Conservation (phyloP, 2,113 vertebrate species). For the Vidua macroura region DNA sequence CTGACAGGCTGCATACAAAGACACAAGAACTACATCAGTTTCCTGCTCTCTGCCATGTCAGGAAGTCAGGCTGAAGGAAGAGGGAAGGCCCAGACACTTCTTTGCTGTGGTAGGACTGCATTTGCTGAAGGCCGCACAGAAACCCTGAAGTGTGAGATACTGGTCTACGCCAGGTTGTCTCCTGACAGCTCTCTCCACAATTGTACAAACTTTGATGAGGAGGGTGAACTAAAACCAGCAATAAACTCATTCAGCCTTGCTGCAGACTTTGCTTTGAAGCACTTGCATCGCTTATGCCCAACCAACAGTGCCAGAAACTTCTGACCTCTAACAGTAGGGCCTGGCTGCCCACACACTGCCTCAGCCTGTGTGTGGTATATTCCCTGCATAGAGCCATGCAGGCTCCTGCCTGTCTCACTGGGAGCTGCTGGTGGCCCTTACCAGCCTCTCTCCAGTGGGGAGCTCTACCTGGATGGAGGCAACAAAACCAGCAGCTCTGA, state of each 20-base stretch:
- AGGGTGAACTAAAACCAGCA: background rate
- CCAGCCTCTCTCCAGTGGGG: background rate
- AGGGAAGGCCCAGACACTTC: background rate
- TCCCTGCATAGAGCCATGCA: background rate
- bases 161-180: background rate
- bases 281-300: background rate
- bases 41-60: background rate
- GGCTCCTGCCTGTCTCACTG: background rate
- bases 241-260: background rate
- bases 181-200: background rate
- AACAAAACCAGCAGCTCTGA: background rate
- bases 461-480: background rate
- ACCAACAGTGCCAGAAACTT: background rate
- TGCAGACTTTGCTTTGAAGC: background rate
- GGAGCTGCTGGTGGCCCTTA: background rate
- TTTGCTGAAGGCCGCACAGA: background rate
- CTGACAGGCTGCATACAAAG: background rate
- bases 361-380: background rate
- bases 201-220: background rate
- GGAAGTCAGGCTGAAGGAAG: background rate
- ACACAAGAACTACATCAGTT: background rate
- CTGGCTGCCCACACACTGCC: accelerated
- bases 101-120: background rate
- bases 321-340: background rate
- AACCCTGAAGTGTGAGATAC: background rate